phyloP scores from a whole-genome alignment of 1,140 invertebrate genomes.

The Heliconius melpomene region DNA sequence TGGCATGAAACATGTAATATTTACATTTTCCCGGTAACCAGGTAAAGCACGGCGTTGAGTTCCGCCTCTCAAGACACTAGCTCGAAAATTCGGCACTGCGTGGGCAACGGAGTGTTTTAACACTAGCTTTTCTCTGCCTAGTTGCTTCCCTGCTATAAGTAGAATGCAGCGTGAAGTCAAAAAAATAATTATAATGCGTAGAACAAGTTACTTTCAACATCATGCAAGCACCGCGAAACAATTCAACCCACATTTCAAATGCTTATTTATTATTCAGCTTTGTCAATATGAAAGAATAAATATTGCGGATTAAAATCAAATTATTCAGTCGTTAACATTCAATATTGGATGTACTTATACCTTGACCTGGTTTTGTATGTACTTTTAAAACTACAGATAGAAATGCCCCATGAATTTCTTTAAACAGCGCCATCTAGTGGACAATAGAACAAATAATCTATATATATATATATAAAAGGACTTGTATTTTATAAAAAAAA shows the following conservation, averaged over 20 bases:
- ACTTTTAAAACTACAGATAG: not conserved
- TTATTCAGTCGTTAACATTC: not conserved
- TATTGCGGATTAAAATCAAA: conserved; percentile 5
- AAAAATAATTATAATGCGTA: not conserved
- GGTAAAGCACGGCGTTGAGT: no score
- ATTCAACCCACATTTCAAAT: conserved; percentile 24
- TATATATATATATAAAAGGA: no score
- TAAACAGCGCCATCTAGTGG: conserved; percentile 14
- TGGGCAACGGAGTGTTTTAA: no score
- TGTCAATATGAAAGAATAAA: conserved; percentile 3
- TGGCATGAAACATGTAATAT: no score
- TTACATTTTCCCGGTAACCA: no score
- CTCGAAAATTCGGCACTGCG: no score
- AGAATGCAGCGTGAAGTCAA: no score
- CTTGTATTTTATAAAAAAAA: no score
- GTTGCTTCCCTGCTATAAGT: no score
- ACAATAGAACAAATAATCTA: not conserved
- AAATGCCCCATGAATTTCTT: not conserved
- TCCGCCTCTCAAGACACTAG: no score
- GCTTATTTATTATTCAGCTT: not conserved
- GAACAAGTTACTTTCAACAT: conserved; percentile 27
- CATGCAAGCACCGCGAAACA: conserved; percentile 33
- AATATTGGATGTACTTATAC: not conserved
- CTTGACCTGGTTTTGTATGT: not conserved
- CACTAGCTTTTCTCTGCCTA: no score